Base-by-base conservation (phyloP, 1,140 invertebrate species). In the Eriosoma lanigerum region DNA sequence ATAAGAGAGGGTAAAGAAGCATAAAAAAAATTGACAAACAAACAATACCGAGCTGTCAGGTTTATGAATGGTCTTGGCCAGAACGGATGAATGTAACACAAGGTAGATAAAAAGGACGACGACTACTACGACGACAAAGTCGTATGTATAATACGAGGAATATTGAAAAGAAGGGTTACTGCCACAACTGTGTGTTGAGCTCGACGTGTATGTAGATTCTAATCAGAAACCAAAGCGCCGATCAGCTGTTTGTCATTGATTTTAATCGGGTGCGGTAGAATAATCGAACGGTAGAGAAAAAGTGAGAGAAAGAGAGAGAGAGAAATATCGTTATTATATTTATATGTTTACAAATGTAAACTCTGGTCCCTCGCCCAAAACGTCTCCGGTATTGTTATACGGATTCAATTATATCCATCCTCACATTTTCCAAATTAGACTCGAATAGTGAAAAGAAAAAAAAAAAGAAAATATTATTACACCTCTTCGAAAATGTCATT, bases 221-320 rank as follows among this genome's bases (percentile, higher is more conserved):
- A 78, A 78, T 78, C 75, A n/a, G 56, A 21, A n/a, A 4, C n/a
- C 54, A 13, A 62, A 78, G 75, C 75, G 75, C 75, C 52, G 56
- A 78, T 78, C 75, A 78, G 75, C 75, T 78, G 75, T 78, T 78
- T 78, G 75, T 78, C 75, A 60, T 78, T 46, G 75, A 78, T 78
- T 78, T 78, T 78, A 78, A 78, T 78, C 75, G 54, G 56, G 38
- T 24, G 52, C 52, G 50, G 62, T 78, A 78, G 62, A 78, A 78
- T 62, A 78, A 72, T 72, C 46, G 48, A 72, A 72, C 68, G 26
- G 46, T 17, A 52, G 24, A 50, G 46, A 50, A 17, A 70, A 13
- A 48, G 32, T 21, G 32, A 38, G 32, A 38, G 3, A 38, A 8
- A 4, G 32, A 38, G 3, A 8, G 32, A 52, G 17, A 50, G 21